Evolutionary conservation across 2,888 invertebrate genomes (phyloP).

Genomic region (Nudaria mundana): DNA sequence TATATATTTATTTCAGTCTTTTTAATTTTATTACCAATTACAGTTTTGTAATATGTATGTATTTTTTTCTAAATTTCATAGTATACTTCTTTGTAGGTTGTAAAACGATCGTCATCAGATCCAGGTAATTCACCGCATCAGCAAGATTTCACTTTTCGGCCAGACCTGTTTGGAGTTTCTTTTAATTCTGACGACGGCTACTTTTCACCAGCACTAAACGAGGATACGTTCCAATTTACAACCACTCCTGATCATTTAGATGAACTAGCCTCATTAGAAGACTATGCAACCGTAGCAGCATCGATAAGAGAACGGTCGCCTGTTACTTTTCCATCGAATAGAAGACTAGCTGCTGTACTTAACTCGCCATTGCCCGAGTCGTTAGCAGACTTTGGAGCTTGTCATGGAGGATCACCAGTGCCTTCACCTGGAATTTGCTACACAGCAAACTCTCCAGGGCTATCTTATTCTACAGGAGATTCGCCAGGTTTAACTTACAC

Average conservation of each 20-base stretch:
- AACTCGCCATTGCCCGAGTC: slow-evolving; percentile 90
- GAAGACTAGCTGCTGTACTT: slow-evolving; percentile 88
- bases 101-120: slow-evolving; percentile 88
- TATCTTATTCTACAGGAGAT: slow-evolving; percentile 88
- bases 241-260: slow-evolving; percentile 83
- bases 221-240: slow-evolving; percentile 87
- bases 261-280: slow-evolving; percentile 82
- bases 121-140: slow-evolving; percentile 83
- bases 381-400: slow-evolving; percentile 90
- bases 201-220: slow-evolving; percentile 85
- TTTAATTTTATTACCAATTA: neutral
- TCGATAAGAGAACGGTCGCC: slow-evolving; percentile 80
- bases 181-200: slow-evolving; percentile 84
- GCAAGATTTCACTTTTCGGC: slow-evolving; percentile 81
- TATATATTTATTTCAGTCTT: neutral
- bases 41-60: neutral
- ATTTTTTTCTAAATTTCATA: neutral
- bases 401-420: slow-evolving; percentile 82
- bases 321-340: slow-evolving; percentile 84
- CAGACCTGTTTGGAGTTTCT: slow-evolving; percentile 83
- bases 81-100: slow-evolving; percentile 60
- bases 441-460: slow-evolving; percentile 80
- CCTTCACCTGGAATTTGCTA: slow-evolving; percentile 78
- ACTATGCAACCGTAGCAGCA: slow-evolving; percentile 82
- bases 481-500: slow-evolving; percentile 67